Evolutionary conservation across 2,797 vertebrate species (phyloP), one percentile per base, ranked within the genome.

Genomic region (Cichlasoma orientale): DNA sequence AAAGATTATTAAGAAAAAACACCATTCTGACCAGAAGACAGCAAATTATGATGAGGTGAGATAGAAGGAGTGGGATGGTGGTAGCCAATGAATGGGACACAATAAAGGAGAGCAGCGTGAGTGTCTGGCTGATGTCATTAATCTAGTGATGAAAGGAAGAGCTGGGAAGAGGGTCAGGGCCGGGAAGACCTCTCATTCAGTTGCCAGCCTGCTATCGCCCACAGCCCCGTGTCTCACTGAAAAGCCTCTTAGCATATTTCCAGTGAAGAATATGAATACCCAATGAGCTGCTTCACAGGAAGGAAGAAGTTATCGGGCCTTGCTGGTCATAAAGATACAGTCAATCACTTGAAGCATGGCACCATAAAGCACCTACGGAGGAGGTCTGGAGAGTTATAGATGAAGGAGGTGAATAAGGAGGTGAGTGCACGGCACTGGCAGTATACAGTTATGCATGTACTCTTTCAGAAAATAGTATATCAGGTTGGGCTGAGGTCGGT

Each of bases 191-290:
- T 82, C 74, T 89, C 85, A 78, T 91, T 90, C 74, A 90, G 78
- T 63, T 10, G 23, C 66, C 2, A 21, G 36, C 74, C 58, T 58
- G 79, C 79, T 88, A 90, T 87, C 79, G 36, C 82, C 74, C 77
- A n/a, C 71, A 80, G 77, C 50, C 14, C 74, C 3, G 5, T 58
- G 82, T 84, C 78, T 86, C 11, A 5, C 75, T 83, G 44, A 79
- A 83, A 89, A 82, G 72, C 77, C 74, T 80, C 82, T 89, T 88
- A 78, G 77, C 85, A 92, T 91, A 89, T 91, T 88, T 89, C 75
- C 11, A 77, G 77, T n/a, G 59, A 82, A 59, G 50, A 56, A 78
- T 63, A 82, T 89, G 91, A 93, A 93, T 90, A 89, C 76, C 36
- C 59, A 88, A 92, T 92, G 86, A 90, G 85, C 74, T 82, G 56